Conservation (phyloP, 2,113 vertebrate genomes). For the Butorides virescens region DNA sequence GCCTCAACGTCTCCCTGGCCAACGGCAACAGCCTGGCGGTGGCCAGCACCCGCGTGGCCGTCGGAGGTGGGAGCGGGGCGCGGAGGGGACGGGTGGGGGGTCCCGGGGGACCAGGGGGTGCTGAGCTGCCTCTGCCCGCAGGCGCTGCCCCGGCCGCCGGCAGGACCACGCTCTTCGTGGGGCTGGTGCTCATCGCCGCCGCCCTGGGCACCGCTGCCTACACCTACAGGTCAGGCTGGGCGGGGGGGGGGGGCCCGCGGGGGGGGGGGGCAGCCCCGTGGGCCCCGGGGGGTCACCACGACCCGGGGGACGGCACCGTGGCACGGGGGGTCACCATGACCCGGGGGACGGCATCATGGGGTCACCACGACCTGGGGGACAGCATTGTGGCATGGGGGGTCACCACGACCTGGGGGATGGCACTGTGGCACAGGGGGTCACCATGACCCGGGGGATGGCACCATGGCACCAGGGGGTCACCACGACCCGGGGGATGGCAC, state of each 20-base stretch:
- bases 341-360: too few relatives aligned
- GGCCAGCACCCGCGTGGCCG: conserved; percentile 82
- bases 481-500: too few relatives aligned
- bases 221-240: conserved; percentile 77
- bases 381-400: too few relatives aligned
- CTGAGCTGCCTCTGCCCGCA: conserved; percentile 33
- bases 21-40: conserved; percentile 87
- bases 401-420: too few relatives aligned
- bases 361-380: too few relatives aligned
- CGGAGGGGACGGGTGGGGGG: too few relatives aligned
- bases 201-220: conserved; percentile 76
- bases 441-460: too few relatives aligned
- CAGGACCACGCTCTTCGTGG: conserved; percentile 74
- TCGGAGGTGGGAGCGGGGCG: conserved; percentile 70
- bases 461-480: too few relatives aligned
- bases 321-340: too few relatives aligned
- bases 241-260: not conserved
- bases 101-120: not conserved
- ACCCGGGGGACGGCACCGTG: not conserved
- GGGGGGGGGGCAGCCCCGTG: too few relatives aligned
- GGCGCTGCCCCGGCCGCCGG: conserved; percentile 60
- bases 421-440: too few relatives aligned
- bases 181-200: conserved; percentile 72
- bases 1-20: conserved; percentile 91
- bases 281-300: not conserved